Conservation (phyloP, 2,113 vertebrate genomes). For the Limanda limanda region DNA sequence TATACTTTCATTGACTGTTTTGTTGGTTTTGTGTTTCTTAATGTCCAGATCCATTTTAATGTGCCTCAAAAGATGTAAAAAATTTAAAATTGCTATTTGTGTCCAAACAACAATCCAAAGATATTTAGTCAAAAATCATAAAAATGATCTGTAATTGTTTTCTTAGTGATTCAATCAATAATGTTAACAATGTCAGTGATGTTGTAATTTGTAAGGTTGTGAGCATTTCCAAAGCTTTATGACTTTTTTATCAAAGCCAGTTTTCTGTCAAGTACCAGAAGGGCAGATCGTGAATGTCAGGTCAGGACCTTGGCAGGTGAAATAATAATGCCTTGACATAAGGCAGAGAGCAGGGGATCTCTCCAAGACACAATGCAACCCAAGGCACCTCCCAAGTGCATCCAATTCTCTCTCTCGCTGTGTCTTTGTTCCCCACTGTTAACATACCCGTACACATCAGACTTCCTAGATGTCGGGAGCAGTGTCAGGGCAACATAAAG, state of each 20-base stretch:
- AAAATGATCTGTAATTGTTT: background rate
- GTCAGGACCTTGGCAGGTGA: conserved; percentile 72
- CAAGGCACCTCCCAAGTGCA: conserved; percentile 57
- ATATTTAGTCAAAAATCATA: background rate
- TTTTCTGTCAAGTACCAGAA: conserved; percentile 20
- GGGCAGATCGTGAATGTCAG: conserved; percentile 23
- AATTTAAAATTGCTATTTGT: background rate
- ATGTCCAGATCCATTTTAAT: background rate
- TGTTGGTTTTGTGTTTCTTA: background rate
- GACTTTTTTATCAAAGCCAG: conserved; percentile 17
- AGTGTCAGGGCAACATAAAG: conserved; percentile 66
- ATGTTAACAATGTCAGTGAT: background rate
- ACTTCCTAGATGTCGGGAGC: conserved; percentile 53
- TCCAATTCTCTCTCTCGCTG: conserved; percentile 63
- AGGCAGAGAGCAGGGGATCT: conserved; percentile 69
- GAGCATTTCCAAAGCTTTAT: conserved; percentile 1
- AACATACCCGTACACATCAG: conserved; percentile 63
- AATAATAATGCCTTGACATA: conserved; percentile 73
- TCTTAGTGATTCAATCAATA: background rate
- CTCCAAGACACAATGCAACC: conserved; percentile 53
- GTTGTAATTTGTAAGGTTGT: background rate
- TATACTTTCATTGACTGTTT: background rate
- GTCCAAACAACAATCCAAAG: background rate
- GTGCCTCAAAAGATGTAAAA: background rate
- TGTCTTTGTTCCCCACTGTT: conserved; percentile 56